Percentiles rank a stretch among this genome's conserved stretches.
Conservation (phyloP, 2,797 vertebrate genomes). For the Acrocephalus scirpaceus region DNA sequence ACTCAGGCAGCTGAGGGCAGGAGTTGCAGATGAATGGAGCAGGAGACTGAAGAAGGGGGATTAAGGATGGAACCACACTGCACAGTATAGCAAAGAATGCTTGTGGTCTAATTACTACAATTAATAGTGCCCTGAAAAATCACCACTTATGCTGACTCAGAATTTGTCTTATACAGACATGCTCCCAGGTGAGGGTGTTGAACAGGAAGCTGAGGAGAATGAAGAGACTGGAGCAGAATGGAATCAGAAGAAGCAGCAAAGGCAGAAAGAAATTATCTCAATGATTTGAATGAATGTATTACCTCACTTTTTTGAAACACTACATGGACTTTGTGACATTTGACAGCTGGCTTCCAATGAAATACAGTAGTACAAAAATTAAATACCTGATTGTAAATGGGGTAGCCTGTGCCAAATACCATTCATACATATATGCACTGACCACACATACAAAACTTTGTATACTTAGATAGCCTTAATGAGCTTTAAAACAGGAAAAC, state of each 20-base stretch:
- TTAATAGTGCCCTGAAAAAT: background rate
- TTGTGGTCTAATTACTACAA: background rate
- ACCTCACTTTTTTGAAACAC: background rate
- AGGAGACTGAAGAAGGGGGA: background rate
- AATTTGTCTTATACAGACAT: background rate
- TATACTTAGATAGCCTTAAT: background rate
- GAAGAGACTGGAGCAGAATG: background rate
- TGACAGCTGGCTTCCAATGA: background rate
- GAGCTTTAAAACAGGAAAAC: background rate
- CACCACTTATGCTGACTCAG: background rate
- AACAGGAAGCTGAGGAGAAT: background rate
- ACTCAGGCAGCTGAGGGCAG: background rate
- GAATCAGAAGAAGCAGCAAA: background rate
- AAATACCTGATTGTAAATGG: background rate
- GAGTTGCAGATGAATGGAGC: background rate
- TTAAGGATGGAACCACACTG: background rate
- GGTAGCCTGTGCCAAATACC: background rate
- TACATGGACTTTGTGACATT: background rate
- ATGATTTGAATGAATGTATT: background rate
- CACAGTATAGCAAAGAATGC: accelerated
- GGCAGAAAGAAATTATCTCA: background rate
- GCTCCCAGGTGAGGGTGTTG: background rate
- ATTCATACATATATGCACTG: background rate
- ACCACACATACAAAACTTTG: background rate
- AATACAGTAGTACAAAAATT: background rate